phyloP scores from a whole-genome alignment of 30 jellyfish, hydroid and myxozoan genomes.

The Aurelia sp. region DNA sequence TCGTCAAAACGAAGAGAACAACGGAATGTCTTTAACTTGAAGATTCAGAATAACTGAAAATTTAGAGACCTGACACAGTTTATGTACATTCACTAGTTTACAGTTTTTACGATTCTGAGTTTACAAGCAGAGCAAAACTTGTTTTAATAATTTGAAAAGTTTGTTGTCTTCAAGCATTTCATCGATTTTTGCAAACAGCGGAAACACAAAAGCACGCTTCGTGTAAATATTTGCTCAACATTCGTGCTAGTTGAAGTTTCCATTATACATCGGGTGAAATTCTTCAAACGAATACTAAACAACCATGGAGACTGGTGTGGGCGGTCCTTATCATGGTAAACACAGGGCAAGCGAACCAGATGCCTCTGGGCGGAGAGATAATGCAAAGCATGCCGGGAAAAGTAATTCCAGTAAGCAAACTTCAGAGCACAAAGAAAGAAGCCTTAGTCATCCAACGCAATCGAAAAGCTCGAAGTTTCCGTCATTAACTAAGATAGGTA shows the following conservation, averaged over 20 bases:
- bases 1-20: no score
- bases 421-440: slow-evolving; percentile 10
- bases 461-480: slow-evolving; percentile 42
- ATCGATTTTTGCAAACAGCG: no score
- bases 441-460: background rate
- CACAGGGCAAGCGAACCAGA: slow-evolving; percentile 33
- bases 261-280: background rate
- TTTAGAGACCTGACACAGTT: no score
- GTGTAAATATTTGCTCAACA: no score
- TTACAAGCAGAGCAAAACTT: no score
- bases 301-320: slow-evolving; percentile 44
- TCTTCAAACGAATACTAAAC: background rate
- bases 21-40: no score
- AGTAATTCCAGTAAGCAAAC: background rate
- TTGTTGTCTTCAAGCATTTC: no score
- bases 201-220: no score
- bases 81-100: no score
- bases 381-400: slow-evolving; percentile 9
- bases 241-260: background rate
- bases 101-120: no score
- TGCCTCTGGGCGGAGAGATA: slow-evolving; percentile 27
- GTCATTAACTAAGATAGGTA: slow-evolving; percentile 49
- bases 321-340: slow-evolving; percentile 28
- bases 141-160: no score
- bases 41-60: no score